phyloP scores from a whole-genome alignment of 2,797 vertebrate genomes.

The Coregonus suidteri region DNA sequence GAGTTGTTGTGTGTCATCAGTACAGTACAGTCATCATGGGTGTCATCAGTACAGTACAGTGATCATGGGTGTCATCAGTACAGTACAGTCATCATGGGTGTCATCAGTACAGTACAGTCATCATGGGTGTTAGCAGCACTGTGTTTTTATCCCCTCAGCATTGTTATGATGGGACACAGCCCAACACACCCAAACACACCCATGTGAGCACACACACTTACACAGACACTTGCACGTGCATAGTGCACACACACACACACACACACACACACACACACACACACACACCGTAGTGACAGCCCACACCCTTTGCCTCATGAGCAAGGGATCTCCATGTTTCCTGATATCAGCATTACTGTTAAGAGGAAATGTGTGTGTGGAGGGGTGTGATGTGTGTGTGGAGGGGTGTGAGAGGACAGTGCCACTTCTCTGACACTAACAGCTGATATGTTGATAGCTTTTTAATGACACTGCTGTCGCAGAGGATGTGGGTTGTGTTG shows the following conservation, averaged over 20 bases:
- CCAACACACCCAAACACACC: slow-evolving; percentile 5
- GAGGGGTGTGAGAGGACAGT: neutral
- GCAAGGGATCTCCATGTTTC: slow-evolving; percentile 49
- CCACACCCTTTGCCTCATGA: slow-evolving; percentile 38
- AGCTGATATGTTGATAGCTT: slow-evolving; percentile 58
- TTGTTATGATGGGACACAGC: slow-evolving; percentile 4
- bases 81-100: neutral
- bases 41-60: neutral
- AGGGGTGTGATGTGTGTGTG: slow-evolving; percentile 20
- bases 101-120: neutral
- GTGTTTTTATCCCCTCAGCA: neutral
- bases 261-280: slow-evolving; percentile 12
- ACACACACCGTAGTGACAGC: slow-evolving; percentile 20
- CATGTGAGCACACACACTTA: neutral
- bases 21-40: neutral
- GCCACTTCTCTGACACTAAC: slow-evolving; percentile 17
- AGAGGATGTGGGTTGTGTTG: slow-evolving; percentile 69
- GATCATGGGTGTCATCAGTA: neutral
- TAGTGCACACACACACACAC: slow-evolving; percentile 18
- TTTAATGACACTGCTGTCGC: slow-evolving; percentile 50
- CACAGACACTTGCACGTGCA: neutral
- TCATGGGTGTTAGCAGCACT: neutral
- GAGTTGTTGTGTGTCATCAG: neutral
- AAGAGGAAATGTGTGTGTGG: slow-evolving; percentile 57
- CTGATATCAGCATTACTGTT: slow-evolving; percentile 45